Conservation (phyloP, 2,113 vertebrate genomes). For the Heliornis fulica region DNA sequence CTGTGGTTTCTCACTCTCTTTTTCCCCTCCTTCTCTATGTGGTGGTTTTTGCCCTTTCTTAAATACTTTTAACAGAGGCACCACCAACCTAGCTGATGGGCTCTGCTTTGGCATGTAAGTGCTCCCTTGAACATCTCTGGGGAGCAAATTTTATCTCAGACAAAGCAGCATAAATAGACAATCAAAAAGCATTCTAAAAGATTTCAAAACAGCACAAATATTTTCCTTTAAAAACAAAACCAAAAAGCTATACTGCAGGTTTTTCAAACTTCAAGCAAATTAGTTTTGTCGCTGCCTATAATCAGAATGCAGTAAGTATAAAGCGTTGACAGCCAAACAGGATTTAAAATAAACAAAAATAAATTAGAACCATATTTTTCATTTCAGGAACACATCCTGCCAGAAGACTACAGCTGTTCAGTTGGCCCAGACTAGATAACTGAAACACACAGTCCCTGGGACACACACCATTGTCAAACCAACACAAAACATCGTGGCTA, state of each 20-base stretch:
- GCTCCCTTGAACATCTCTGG: not conserved
- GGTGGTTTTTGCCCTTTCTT: not conserved
- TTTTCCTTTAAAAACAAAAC: not conserved
- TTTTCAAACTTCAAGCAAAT: not conserved
- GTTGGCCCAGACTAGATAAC: not conserved
- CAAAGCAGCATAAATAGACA: not conserved
- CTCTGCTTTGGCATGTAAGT: not conserved
- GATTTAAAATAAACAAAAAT: not conserved
- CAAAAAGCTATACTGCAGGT: not conserved
- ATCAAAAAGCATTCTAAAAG: not conserved
- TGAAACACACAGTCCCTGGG: not conserved
- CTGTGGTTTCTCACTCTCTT: not conserved
- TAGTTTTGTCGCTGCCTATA: not conserved
- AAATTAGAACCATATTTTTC: not conserved
- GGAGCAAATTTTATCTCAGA: not conserved
- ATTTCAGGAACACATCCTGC: not conserved
- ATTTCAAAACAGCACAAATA: not conserved
- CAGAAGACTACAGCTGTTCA: conserved; percentile 39
- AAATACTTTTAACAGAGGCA: not conserved
- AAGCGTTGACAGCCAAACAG: not conserved
- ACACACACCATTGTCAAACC: not conserved
- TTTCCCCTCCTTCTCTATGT: not conserved
- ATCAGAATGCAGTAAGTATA: not conserved
- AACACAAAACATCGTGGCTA: not conserved
- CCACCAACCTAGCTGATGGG: not conserved